These are phyloP conservation scores for Stichodactyla helianthus DNA, from an alignment of 64 coral and sea anemone genomes.

Conservation along the genomic window DNA sequence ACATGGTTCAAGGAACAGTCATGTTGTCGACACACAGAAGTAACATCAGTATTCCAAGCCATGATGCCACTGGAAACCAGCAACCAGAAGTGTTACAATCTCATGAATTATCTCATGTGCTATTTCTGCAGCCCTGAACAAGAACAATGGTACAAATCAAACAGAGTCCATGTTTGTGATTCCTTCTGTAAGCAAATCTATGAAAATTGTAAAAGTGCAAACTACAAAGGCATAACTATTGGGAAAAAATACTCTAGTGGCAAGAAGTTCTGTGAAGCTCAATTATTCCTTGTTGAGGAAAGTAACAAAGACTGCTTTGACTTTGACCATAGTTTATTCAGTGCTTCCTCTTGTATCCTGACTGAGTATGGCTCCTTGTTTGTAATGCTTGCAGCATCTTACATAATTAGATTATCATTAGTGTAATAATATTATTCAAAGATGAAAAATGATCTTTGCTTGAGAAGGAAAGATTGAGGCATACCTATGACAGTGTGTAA, in stretches of 20 bases:
- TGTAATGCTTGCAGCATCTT: neutral
- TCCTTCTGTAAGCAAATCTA: conserved; percentile 69
- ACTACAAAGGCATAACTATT: conserved; percentile 45
- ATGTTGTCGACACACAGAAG: conserved; percentile 83
- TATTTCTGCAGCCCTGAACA: conserved; percentile 96
- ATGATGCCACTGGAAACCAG: conserved; percentile 65
- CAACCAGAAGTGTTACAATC: conserved; percentile 64
- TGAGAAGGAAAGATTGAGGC: too few relatives aligned
- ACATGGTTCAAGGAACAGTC: conserved; percentile 86
- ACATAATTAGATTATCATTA: neutral
- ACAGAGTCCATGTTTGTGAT: conserved; percentile 56
- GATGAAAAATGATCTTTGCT: too few relatives aligned
- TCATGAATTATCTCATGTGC: conserved; percentile 94
- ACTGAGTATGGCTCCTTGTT: neutral
- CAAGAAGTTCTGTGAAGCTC: conserved; percentile 72
- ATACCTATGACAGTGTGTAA: too few relatives aligned
- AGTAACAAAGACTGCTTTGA: conserved; percentile 60
- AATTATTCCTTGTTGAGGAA: conserved; percentile 50
- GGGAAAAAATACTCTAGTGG: conserved; percentile 53
- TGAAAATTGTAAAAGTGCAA: conserved; percentile 75
- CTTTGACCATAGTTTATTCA: conserved; percentile 59
- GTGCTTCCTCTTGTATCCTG: conserved; percentile 2
- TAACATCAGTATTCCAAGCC: conserved; percentile 70
- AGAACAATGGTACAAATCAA: conserved; percentile 49
- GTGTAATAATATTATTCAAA: neutral